Evolutionary conservation across 1,140 invertebrate species (phyloP).

Genomic region (Bombus huntii): DNA sequence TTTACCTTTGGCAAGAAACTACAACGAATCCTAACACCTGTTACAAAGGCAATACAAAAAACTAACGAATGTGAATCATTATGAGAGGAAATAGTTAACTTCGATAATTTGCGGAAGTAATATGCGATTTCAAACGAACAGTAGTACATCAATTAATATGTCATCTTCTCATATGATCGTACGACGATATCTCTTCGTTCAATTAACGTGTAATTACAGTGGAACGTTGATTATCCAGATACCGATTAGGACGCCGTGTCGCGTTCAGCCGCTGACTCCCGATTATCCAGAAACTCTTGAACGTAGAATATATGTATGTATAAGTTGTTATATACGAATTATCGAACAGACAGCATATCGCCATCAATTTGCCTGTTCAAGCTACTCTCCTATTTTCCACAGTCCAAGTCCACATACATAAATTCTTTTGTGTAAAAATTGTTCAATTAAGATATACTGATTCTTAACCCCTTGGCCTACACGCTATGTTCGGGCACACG

Average conservation of each 20-base stretch:
- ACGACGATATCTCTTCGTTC: background rate
- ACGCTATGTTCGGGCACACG: too few relatives aligned
- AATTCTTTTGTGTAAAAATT: background rate
- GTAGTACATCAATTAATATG: background rate
- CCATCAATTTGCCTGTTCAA: background rate
- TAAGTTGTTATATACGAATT: background rate
- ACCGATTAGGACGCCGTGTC: background rate
- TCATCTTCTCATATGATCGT: background rate
- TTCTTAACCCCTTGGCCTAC: too few relatives aligned
- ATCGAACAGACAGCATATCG: background rate
- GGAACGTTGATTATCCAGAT: background rate
- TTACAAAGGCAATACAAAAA: too few relatives aligned
- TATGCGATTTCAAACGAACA: background rate
- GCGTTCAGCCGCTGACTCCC: background rate
- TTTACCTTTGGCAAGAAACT: too few relatives aligned
- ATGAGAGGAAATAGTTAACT: too few relatives aligned
- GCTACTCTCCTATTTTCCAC: background rate
- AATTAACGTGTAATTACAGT: slow-evolving; percentile 9
- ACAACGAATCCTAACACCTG: too few relatives aligned
- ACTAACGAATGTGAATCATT: background rate
- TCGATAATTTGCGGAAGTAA: background rate
- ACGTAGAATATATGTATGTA: background rate
- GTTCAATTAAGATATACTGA: too few relatives aligned
- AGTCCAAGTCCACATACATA: background rate
- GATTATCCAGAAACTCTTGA: background rate